Evolutionary conservation across 2,888 invertebrate species (phyloP).

Genomic region (Lissonota sp.): DNA sequence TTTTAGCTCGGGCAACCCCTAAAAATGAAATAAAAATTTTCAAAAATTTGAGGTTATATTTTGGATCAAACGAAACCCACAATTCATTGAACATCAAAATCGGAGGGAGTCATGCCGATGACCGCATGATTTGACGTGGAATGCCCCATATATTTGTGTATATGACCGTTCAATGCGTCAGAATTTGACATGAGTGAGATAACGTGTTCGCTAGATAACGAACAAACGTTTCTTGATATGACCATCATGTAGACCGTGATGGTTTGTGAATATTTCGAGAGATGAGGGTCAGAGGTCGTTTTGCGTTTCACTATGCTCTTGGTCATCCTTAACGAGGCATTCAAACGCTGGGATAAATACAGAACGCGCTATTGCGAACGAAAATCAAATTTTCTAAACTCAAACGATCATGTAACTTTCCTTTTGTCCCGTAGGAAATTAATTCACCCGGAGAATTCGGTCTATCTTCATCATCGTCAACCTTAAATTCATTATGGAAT

Average conservation of each 20-base stretch:
- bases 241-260: neutral
- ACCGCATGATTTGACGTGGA: too few species aligned
- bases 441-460: neutral
- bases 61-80: too few species aligned
- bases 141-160: neutral
- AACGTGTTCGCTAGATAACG: slow-evolving; percentile 36
- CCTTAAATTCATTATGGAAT: neutral
- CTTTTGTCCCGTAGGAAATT: slow-evolving; percentile 11
- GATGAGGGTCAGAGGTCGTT: slow-evolving; percentile 49
- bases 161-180: slow-evolving; percentile 17
- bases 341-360: slow-evolving; percentile 10
- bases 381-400: slow-evolving; percentile 1
- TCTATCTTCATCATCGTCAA: too few species aligned
- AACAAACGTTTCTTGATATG: slow-evolving; percentile 30
- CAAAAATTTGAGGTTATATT: too few species aligned
- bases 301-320: slow-evolving; percentile 40
- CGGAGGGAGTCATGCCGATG: too few species aligned
- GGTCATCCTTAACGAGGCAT: neutral
- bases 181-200: slow-evolving; percentile 52
- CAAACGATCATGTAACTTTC: neutral
- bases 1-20: too few species aligned
- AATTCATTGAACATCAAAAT: too few species aligned
- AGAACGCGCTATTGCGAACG: slow-evolving; percentile 35
- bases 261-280: slow-evolving; percentile 3
- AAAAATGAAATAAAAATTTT: neutral